These are phyloP conservation scores for Psophia crepitans DNA, from an alignment of 2,113 vertebrate genomes.

Conservation along the genomic window DNA sequence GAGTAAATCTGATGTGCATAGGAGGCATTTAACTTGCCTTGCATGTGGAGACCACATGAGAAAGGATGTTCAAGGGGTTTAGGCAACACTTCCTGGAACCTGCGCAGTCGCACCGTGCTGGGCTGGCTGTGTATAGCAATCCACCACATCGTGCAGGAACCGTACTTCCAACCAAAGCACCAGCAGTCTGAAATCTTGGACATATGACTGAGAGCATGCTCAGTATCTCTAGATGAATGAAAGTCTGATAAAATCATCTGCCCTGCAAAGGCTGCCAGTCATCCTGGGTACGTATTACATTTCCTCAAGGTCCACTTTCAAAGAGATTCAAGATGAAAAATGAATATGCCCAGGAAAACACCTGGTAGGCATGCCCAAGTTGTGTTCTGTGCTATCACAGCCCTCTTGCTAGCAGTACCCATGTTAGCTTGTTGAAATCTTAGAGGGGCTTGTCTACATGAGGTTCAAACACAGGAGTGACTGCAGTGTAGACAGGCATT, in stretches of 20 bases:
- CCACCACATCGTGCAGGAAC: accelerated
- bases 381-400: background rate
- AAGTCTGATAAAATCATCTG: background rate
- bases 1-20: background rate
- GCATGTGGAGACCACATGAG: background rate
- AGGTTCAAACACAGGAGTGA: background rate
- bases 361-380: background rate
- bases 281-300: background rate
- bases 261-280: background rate
- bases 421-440: background rate
- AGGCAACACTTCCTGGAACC: background rate
- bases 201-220: background rate
- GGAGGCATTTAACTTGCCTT: background rate
- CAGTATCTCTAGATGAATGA: background rate
- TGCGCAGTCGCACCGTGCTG: background rate
- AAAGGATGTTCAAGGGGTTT: background rate
- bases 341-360: background rate
- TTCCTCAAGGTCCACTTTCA: background rate
- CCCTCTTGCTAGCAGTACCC: background rate
- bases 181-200: background rate
- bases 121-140: background rate
- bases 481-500: background rate
- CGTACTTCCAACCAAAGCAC: background rate
- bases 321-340: background rate
- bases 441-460: background rate